Evolutionary conservation across 2,888 invertebrate genomes (phyloP).

Genomic region (Leptodirus hochenwartii): DNA sequence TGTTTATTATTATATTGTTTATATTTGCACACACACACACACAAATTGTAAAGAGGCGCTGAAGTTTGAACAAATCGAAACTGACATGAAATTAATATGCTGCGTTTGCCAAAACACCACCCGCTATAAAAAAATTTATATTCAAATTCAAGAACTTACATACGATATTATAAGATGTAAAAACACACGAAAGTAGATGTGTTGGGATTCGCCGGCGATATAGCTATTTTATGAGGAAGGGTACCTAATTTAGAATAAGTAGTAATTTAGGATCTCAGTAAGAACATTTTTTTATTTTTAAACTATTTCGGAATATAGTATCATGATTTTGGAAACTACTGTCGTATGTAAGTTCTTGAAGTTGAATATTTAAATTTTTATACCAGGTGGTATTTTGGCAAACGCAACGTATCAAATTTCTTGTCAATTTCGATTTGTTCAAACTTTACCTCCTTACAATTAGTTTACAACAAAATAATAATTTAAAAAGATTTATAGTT

Average conservation of each 20-base stretch:
- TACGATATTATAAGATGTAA: background rate
- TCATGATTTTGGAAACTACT: too few species aligned
- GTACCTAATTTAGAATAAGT: too few species aligned
- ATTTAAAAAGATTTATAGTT: background rate
- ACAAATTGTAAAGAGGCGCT: too few species aligned
- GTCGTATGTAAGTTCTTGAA: slow-evolving; percentile 1
- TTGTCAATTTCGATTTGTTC: background rate
- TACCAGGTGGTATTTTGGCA: slow-evolving; percentile 1
- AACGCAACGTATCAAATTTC: background rate
- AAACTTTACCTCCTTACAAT: too few species aligned
- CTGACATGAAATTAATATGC: background rate
- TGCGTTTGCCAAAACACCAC: background rate
- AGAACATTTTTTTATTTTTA: too few species aligned
- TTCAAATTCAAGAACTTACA: background rate
- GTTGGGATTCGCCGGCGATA: background rate
- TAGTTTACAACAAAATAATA: too few species aligned
- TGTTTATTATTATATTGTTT: too few species aligned
- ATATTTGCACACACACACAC: too few species aligned
- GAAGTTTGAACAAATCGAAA: too few species aligned
- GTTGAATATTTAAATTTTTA: background rate
- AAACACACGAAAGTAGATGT: background rate
- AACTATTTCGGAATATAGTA: too few species aligned
- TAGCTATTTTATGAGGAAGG: background rate
- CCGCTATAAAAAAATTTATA: background rate
- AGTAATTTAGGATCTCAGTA: too few species aligned